phyloP scores from a whole-genome alignment of 2,888 invertebrate species.

The Seira musarum region DNA sequence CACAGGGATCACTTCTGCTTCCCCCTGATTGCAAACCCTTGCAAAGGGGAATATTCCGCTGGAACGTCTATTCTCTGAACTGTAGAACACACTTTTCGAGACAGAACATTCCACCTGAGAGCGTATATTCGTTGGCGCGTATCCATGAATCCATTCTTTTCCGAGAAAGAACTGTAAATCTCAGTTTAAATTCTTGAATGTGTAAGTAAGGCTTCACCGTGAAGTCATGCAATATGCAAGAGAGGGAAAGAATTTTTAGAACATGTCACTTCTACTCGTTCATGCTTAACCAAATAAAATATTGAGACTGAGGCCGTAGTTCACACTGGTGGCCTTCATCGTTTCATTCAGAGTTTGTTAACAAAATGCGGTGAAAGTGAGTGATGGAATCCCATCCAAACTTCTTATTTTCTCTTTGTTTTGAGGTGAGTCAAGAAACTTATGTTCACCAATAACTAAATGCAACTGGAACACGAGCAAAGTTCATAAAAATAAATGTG shows the following conservation, averaged over 20 bases:
- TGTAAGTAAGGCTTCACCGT: background rate
- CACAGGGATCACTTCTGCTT: conserved; percentile 11
- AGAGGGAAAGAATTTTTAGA: background rate
- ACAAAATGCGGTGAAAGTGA: background rate
- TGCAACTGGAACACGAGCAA: background rate
- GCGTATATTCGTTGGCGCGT: background rate
- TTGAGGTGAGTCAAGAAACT: background rate
- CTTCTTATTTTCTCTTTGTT: background rate
- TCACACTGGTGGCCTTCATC: no score
- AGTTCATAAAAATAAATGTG: conserved; percentile 6
- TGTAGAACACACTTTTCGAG: background rate
- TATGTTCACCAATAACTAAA: background rate
- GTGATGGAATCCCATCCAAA: background rate
- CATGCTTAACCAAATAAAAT: background rate
- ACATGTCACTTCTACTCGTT: background rate
- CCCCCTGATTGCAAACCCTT: background rate
- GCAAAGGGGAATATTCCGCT: background rate
- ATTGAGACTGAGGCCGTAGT: no score
- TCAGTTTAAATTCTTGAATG: background rate
- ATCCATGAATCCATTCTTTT: background rate
- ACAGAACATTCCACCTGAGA: conserved; percentile 6
- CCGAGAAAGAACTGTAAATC: background rate
- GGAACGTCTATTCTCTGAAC: background rate
- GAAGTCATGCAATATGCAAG: conserved; percentile 7
- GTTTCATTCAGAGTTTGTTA: no score